These are phyloP conservation scores for Trididemnum clinides DNA, from an alignment of 23 tunicate species.

Conservation along the genomic window DNA sequence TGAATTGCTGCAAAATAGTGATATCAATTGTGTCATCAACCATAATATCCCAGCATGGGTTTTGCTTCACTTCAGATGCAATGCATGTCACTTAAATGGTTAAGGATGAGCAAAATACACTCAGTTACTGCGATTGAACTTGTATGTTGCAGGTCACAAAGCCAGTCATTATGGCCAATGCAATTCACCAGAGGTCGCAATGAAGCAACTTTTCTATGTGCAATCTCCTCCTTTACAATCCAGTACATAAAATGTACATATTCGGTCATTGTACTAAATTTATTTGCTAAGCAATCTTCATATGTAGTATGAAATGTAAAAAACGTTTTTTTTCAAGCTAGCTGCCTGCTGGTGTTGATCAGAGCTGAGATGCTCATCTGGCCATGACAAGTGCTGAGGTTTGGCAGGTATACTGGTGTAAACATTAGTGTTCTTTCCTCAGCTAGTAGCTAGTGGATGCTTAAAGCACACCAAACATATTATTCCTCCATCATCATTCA, in stretches of 20 bases:
- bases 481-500: conserved; percentile 19
- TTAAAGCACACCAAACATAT: conserved; percentile 27
- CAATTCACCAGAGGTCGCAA: conserved; percentile 8
- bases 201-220: conserved; percentile 31
- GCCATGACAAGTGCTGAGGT: conserved; percentile 20
- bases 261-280: conserved; percentile 1
- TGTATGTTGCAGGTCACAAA: neutral
- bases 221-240: conserved; percentile 7
- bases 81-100: conserved; percentile 9
- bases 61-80: neutral
- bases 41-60: too few relatives aligned
- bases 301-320: conserved; percentile 2
- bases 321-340: neutral
- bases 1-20: neutral
- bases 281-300: conserved; percentile 16
- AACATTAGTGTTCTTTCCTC: conserved; percentile 19
- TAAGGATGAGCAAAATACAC: neutral
- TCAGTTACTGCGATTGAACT: conserved; percentile 27
- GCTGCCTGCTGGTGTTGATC: conserved; percentile 14
- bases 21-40: neutral
- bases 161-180: conserved; percentile 21
- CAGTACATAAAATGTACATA: conserved; percentile 8
- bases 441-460: conserved; percentile 30
- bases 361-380: conserved; percentile 7
- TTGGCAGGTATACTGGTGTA: conserved; percentile 31